Percentiles rank a stretch among this genome's conserved stretches.
Evolutionary conservation across 1,140 invertebrate genomes (phyloP).

Genomic region (Microvelia longipes): DNA sequence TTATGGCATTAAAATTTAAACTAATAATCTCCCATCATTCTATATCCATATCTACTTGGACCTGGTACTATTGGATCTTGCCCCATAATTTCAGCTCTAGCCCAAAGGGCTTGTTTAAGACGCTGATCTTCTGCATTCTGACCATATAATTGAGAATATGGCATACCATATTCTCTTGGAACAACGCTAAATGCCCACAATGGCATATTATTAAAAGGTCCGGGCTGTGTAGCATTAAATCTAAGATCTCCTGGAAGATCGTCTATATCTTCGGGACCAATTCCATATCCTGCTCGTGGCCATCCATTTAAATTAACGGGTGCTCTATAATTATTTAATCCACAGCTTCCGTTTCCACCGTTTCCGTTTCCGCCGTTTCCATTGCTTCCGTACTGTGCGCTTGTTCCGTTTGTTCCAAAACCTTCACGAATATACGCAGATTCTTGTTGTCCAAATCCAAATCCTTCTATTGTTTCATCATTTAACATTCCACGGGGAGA

Average conservation of each 20-base stretch:
- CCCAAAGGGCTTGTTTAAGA: background rate
- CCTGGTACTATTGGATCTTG: background rate
- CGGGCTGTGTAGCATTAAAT: background rate
- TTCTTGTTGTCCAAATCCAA: background rate
- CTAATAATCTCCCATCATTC: background rate
- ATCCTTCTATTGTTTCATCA: background rate
- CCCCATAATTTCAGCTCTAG: background rate
- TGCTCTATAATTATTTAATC: background rate
- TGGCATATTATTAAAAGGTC: background rate
- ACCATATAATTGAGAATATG: background rate
- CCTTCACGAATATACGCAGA: background rate
- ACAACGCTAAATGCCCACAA: background rate
- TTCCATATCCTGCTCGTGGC: background rate
- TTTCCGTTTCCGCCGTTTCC: background rate
- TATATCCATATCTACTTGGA: background rate
- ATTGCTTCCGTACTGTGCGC: background rate
- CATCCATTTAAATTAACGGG: background rate
- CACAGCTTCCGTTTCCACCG: background rate
- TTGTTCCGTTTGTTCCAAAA: background rate
- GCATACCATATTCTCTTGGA: background rate
- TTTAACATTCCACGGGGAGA: background rate
- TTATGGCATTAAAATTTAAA: background rate
- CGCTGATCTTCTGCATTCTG: background rate
- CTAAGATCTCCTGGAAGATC: background rate
- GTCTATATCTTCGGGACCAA: background rate